Base-by-base conservation (phyloP, 2,888 invertebrate genomes). In the Dynastes hyllus region DNA sequence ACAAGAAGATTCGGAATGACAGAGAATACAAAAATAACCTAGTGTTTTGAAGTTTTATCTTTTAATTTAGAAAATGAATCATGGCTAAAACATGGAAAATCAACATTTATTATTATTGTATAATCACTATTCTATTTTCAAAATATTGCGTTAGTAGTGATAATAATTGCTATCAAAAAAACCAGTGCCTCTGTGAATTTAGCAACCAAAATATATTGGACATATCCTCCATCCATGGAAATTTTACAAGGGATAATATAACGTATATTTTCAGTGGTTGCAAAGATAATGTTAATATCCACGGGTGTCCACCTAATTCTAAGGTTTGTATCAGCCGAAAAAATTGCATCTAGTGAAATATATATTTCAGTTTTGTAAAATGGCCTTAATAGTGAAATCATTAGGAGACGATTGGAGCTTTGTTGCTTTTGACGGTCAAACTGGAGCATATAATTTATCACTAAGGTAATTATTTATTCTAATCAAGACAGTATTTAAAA, bases 321-420 rank as follows among this genome's bases (percentile, higher is more conserved):
- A 75, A 61, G 73, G 73, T 75, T 37, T 75, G 61, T 63, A 61
- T 45, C 37, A 8, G 4, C 16, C 22, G 27, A 73, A 63, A 27
- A 1, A 29, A 45, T 61, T 16, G 58, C 13, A 22, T 63, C 2
- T 22, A 11, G 11, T 51, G 4, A 29, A 27, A 51, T 50, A 40
- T 61, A 5, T 75, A 63, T 75, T 75, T 75, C 32, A 75, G 73
- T 27, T 75, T 22, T 75, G 73, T 61, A 45, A 61, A n/a, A n/a
- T n/a, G n/a, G n/a, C n/a, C n/a, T n/a, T n/a, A n/a, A n/a, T n/a
- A n/a, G n/a, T n/a, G n/a, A n/a, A n/a, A n/a, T 27, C 27, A 5
- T 63, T 75, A 27, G 73, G 73, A 2, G 40, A 58, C 16, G 2
- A 61, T 61, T 40, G 61, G 32, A 63, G n/a, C 55, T 75, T 75